Evolutionary conservation across 2,113 vertebrate genomes (phyloP).

Genomic region (Gasterosteus aculeatus): DNA sequence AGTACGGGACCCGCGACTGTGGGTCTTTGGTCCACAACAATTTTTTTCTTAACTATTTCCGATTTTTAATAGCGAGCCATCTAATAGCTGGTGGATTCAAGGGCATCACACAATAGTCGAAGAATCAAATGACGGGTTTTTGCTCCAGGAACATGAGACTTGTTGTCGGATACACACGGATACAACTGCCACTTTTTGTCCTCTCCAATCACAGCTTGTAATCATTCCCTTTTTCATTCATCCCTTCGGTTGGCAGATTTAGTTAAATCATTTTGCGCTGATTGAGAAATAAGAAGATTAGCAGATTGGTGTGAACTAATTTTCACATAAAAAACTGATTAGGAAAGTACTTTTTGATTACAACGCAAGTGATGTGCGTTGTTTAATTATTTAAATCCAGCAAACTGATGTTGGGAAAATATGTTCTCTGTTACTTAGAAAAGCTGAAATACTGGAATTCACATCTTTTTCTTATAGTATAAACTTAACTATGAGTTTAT

Average conservation of each 20-base stretch:
- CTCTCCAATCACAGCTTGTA: not conserved
- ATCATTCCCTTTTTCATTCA: not conserved
- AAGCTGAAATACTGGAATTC: not conserved
- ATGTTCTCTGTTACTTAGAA: not conserved
- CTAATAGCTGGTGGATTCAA: not conserved
- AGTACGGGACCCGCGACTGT: not conserved
- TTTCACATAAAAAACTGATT: not conserved
- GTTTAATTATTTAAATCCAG: not conserved
- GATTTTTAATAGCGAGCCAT: not conserved
- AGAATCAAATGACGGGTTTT: not conserved
- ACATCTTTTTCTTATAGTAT: not conserved
- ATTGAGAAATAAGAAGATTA: not conserved
- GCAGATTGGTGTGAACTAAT: not conserved
- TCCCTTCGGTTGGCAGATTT: conserved; percentile 2
- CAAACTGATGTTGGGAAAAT: not conserved
- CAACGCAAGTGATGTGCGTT: not conserved
- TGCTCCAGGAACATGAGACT: not conserved
- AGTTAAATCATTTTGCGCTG: not conserved
- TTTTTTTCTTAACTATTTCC: not conserved
- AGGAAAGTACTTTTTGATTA: not conserved
- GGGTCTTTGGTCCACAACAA: not conserved
- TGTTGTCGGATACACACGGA: not conserved
- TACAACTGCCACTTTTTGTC: not conserved
- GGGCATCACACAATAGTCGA: not conserved
- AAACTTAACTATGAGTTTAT: not conserved